Percentiles rank a stretch among this genome's conserved stretches.
Evolutionary conservation across 1,140 invertebrate genomes (phyloP).

Genomic region (Oreohelix idahoensis): DNA sequence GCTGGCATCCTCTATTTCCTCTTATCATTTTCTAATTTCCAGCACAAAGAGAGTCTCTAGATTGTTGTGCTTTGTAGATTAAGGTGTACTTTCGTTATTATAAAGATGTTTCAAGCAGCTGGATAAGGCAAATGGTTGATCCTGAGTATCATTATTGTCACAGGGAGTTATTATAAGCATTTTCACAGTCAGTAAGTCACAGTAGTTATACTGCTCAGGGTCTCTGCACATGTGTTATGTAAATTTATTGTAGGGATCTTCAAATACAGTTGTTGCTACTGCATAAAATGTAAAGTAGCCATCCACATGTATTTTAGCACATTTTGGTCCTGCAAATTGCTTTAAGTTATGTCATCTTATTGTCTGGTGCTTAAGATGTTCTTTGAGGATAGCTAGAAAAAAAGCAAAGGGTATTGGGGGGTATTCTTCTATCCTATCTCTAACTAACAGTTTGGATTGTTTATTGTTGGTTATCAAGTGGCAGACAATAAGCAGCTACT

Average conservation of each 20-base stretch:
- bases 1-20: constrained; percentile 25
- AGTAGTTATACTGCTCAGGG: background rate
- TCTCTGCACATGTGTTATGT: background rate
- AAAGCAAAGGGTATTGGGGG: too few relatives aligned
- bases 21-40: constrained; percentile 36
- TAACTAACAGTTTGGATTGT: background rate
- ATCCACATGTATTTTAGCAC: background rate
- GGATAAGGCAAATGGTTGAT: background rate
- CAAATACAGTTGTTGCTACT: background rate
- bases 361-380: too few relatives aligned
- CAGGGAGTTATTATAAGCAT: background rate
- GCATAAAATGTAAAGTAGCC: background rate
- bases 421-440: background rate
- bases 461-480: background rate
- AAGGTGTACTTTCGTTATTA: constrained; percentile 36
- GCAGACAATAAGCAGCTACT: background rate
- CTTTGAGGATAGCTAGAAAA: too few relatives aligned
- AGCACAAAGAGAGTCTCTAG: constrained; percentile 26
- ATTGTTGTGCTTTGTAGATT: constrained; percentile 2
- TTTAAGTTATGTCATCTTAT: too few relatives aligned
- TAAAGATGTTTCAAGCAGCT: background rate
- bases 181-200: background rate
- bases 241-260: background rate
- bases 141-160: background rate
- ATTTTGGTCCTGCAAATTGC: background rate